Conservation (phyloP, 2,888 invertebrate species). For the Andrena fulva region DNA sequence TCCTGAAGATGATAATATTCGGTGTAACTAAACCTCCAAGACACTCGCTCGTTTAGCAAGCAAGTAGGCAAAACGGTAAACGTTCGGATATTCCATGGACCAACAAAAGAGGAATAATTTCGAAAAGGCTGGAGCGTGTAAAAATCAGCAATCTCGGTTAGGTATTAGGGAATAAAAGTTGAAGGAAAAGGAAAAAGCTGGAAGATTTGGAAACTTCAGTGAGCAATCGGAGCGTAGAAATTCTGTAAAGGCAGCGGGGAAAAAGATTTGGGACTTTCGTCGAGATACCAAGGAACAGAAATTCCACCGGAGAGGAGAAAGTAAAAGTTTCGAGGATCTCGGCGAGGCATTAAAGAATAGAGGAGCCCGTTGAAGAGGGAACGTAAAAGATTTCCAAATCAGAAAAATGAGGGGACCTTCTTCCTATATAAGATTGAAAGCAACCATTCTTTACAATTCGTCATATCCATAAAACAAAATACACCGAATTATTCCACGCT, state of each 20-base stretch:
- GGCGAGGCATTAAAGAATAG: constrained; percentile 15
- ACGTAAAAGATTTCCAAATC: not conserved
- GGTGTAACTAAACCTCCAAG: too few species aligned
- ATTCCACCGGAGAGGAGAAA: constrained; percentile 4
- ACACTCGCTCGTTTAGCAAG: too few species aligned
- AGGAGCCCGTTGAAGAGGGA: not conserved
- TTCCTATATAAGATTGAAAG: not conserved
- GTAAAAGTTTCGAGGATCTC: constrained; percentile 15
- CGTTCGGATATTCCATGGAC: not conserved
- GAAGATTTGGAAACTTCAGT: constrained; percentile 16
- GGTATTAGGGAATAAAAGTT: constrained; percentile 9
- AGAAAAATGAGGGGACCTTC: not conserved
- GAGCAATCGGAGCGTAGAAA: constrained; percentile 17
- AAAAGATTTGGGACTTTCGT: constrained; percentile 15
- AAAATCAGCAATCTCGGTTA: not conserved
- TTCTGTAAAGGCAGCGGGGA: not conserved
- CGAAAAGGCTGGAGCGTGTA: not conserved
- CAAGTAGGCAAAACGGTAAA: too few species aligned
- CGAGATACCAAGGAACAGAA: constrained; percentile 12
- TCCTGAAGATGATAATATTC: too few species aligned
- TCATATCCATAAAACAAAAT: not conserved
- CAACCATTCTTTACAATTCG: not conserved
- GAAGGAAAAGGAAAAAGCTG: not conserved
- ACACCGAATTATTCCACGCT: too few species aligned
- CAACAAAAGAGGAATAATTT: not conserved